Conservation (phyloP, 2,113 vertebrate species). For the Tragulus kanchil region DNA sequence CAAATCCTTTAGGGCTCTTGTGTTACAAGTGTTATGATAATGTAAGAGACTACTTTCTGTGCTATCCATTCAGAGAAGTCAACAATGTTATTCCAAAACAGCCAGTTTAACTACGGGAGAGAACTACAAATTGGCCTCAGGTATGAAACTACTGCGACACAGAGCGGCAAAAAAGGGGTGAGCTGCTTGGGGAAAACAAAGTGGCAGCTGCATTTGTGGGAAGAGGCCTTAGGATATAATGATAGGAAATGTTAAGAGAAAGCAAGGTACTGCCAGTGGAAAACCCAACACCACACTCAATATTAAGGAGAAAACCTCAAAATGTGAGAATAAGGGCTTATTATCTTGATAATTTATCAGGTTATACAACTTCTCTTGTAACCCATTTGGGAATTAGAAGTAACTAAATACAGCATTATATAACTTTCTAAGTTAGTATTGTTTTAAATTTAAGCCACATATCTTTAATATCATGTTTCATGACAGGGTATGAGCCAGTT, state of each 20-base stretch:
- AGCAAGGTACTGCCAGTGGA: background rate
- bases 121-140: conserved; percentile 72
- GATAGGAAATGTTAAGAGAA: background rate
- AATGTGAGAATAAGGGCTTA: background rate
- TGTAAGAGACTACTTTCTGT: conserved; percentile 53
- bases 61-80: conserved; percentile 75
- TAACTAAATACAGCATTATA: background rate
- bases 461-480: background rate
- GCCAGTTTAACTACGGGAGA: conserved; percentile 73
- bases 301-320: background rate
- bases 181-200: background rate
- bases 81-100: conserved; percentile 79
- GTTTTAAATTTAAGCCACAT: background rate
- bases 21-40: conserved; percentile 82
- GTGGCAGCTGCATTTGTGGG: conserved; percentile 63
- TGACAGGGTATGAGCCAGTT: background rate
- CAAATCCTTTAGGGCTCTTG: conserved; percentile 68
- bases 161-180: conserved; percentile 65
- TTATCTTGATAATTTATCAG: background rate
- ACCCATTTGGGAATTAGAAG: background rate
- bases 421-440: background rate
- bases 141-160: conserved; percentile 72
- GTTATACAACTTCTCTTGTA: background rate
- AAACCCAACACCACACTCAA: background rate
- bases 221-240: conserved; percentile 51